Base-by-base conservation (phyloP, 2,113 vertebrate species). In the Lota lota region DNA sequence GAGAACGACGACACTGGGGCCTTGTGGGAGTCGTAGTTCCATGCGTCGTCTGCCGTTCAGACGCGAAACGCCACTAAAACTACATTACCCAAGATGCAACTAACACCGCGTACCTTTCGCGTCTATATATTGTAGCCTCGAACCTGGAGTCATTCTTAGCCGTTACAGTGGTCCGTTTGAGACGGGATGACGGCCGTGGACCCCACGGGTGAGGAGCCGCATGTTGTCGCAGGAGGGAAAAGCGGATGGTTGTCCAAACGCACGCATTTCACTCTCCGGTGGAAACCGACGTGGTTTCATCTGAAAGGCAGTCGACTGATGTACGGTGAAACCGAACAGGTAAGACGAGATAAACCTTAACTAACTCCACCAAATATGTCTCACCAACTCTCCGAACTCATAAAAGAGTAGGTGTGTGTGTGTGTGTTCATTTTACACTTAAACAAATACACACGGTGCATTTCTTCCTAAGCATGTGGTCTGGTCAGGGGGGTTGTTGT, bases 201-300 rank as follows among this genome's bases (percentile, higher is more conserved):
- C 24, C 75, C 76, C 78, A 80, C 78, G 40, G 63, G 20, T 7
- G 72, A 73, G 76, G 73, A 78, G 59, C 22, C 63, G 20, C 8
- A 47, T 22, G 66, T 20, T 20, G 19, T 15, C 53, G 54, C 50
- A 5, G 36, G 22, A 22, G 62, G 50, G 8, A 79, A 76, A 54
- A 76, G 69, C n/a, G 77, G 75, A 61, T 83, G 79, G 80, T 68
- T 85, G 61, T 76, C 64, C 20, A 85, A 84, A 64, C 80, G 79
- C 57, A 68, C 71, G 1, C 72, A 69, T 7, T 80, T 82, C 40
- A 80, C 75, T 4, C 56, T 69, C 33, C 75, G 79, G 14, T 87
- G 80, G 80, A 81, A 65, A 66, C 65, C 50, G 5, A 50, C 62
- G 0, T 82, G 81, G 70, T 82, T 83, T 67, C 69, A 77, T 19